Conservation (phyloP, 1,140 invertebrate genomes). For the Neodiprion pinetum region DNA sequence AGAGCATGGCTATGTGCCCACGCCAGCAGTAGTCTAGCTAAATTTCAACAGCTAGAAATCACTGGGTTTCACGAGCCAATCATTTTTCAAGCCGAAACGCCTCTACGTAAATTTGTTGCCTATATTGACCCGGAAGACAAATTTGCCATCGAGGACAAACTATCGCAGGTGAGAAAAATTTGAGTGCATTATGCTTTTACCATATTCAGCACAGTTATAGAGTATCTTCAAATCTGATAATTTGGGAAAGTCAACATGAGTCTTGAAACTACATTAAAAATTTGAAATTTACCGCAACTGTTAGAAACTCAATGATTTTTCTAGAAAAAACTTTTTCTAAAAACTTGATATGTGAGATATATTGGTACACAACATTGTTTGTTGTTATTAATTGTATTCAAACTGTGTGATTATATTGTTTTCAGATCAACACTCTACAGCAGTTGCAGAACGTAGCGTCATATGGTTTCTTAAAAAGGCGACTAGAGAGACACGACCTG, state of each 20-base stretch:
- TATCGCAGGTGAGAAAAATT: slow-evolving; percentile 79
- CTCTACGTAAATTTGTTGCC: slow-evolving; percentile 86
- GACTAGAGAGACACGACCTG: slow-evolving; percentile 81
- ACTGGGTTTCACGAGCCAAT: slow-evolving; percentile 77
- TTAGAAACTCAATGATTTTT: too few relatives aligned
- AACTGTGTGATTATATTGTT: slow-evolving; percentile 31
- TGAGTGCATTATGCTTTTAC: background rate
- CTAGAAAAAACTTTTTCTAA: too few relatives aligned
- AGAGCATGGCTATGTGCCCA: slow-evolving; percentile 92
- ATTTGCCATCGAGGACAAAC: slow-evolving; percentile 88
- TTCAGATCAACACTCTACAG: slow-evolving; percentile 89
- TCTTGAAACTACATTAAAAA: too few relatives aligned
- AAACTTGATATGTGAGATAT: too few relatives aligned
- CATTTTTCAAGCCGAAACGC: slow-evolving; percentile 85
- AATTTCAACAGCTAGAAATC: slow-evolving; percentile 79
- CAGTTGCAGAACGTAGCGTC: slow-evolving; percentile 95
- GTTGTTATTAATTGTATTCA: too few relatives aligned
- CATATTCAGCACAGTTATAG: slow-evolving; percentile 5
- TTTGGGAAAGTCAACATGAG: too few relatives aligned
- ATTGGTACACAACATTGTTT: too few relatives aligned
- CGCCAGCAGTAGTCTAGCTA: slow-evolving; percentile 80
- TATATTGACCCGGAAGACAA: slow-evolving; percentile 94
- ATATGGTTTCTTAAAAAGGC: slow-evolving; percentile 89
- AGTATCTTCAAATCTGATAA: background rate
- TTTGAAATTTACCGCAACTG: too few relatives aligned